Evolutionary conservation across 1,140 invertebrate genomes (phyloP).

Genomic region (Brachionus rubens): DNA sequence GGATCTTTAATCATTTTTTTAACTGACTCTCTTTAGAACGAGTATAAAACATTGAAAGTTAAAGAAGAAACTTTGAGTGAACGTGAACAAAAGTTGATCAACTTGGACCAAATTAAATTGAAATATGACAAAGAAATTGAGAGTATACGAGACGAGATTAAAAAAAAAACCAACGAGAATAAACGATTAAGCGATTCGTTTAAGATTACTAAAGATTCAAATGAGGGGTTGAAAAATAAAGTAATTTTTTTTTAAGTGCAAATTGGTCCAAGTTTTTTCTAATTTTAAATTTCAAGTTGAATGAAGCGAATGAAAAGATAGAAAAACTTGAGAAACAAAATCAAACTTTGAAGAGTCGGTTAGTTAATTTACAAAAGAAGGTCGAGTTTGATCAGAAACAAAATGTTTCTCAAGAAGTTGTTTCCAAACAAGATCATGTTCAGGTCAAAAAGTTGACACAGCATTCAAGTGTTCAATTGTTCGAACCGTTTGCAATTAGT

Average conservation of each 20-base stretch:
- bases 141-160: background rate
- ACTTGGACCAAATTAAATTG: background rate
- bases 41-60: background rate
- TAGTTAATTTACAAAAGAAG: constrained; percentile 57
- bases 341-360: constrained; percentile 54
- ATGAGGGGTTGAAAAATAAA: background rate
- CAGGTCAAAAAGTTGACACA: background rate
- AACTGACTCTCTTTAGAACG: background rate
- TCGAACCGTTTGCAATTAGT: constrained; percentile 38
- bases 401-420: background rate
- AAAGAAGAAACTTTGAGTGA: background rate
- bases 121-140: constrained; percentile 36
- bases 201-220: background rate
- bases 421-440: background rate
- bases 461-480: background rate
- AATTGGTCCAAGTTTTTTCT: background rate
- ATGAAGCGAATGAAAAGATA: constrained; percentile 51
- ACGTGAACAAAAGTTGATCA: background rate
- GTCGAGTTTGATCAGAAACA: background rate
- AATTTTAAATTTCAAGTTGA: constrained; percentile 49
- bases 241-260: background rate
- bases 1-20: background rate
- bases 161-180: constrained; percentile 14
- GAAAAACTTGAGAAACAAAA: constrained; percentile 56
- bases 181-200: constrained; percentile 8